phyloP scores from a whole-genome alignment of 2,888 invertebrate genomes.

The Melipona beecheii region DNA sequence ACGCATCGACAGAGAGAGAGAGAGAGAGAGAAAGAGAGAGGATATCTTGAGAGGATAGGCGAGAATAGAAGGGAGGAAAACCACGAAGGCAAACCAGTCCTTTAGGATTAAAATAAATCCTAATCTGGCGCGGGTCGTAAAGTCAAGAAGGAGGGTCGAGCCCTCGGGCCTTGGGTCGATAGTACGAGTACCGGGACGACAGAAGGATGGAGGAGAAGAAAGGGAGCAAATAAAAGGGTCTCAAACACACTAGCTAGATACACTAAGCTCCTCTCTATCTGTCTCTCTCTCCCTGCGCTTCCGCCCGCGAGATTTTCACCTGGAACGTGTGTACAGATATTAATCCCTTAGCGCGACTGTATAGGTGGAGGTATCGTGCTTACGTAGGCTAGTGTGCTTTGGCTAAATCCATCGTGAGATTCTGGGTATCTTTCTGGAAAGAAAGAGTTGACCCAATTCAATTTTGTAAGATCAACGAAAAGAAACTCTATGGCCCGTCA shows the following conservation, averaged over 20 bases:
- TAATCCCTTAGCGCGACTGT: slow-evolving; percentile 50
- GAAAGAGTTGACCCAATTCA: neutral
- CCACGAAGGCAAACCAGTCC: slow-evolving; percentile 51
- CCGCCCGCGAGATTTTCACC: slow-evolving; percentile 54
- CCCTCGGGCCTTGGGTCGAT: slow-evolving; percentile 40
- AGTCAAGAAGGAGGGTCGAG: slow-evolving; percentile 70
- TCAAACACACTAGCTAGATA: slow-evolving; percentile 57
- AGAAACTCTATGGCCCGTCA: slow-evolving; percentile 19
- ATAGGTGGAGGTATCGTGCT: slow-evolving; percentile 39
- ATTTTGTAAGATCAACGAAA: slow-evolving; percentile 37
- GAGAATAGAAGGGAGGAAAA: slow-evolving; percentile 26
- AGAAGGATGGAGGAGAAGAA: slow-evolving; percentile 33
- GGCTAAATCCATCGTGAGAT: neutral
- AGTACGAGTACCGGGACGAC: slow-evolving; percentile 31
- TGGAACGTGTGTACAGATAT: slow-evolving; percentile 56
- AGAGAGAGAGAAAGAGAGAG: neutral
- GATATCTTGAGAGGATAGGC: neutral
- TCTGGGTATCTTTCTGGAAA: neutral
- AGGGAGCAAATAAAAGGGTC: slow-evolving; percentile 61
- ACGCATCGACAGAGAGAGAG: slow-evolving; percentile 3
- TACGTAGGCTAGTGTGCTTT: slow-evolving; percentile 23
- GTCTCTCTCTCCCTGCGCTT: neutral
- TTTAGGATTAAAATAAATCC: slow-evolving; percentile 80
- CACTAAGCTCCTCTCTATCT: slow-evolving; percentile 26
- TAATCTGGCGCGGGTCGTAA: slow-evolving; percentile 77